phyloP scores from a whole-genome alignment of 2,797 vertebrate species.

The Numenius phaeopus region DNA sequence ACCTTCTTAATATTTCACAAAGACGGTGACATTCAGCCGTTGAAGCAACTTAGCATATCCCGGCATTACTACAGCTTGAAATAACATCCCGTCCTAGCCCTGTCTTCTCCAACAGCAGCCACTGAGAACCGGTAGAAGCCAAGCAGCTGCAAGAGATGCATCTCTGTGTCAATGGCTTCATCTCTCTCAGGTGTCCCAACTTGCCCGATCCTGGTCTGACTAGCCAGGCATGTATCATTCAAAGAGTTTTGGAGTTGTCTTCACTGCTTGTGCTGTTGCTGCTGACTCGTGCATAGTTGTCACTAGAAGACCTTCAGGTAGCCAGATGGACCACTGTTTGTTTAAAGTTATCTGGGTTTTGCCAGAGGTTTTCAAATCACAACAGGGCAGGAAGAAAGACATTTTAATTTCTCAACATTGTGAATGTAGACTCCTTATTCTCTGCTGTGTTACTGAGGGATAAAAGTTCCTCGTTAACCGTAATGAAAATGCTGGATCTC shows the following conservation, averaged over 20 bases:
- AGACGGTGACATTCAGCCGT: not conserved
- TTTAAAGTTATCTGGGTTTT: not conserved
- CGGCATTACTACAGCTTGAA: not conserved
- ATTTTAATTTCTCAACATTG: not conserved
- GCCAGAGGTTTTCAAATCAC: not conserved
- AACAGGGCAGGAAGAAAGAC: not conserved
- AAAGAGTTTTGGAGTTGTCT: not conserved
- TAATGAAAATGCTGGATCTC: not conserved
- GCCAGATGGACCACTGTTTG: not conserved
- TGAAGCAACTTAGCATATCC: not conserved
- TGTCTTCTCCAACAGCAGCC: not conserved
- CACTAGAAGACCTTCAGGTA: not conserved
- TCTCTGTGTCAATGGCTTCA: not conserved
- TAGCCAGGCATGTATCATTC: not conserved
- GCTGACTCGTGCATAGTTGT: not conserved
- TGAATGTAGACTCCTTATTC: not conserved
- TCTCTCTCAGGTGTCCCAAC: not conserved
- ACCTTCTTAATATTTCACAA: not conserved
- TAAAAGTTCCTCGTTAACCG: not conserved
- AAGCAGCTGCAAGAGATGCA: not conserved
- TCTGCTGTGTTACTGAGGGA: not conserved
- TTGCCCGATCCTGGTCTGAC: not conserved
- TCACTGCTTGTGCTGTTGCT: not conserved
- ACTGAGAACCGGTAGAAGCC: not conserved
- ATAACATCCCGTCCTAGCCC: not conserved